Percentiles rank a stretch among this genome's conserved stretches.
Conservation (phyloP, 1,140 invertebrate species). For the Chironomus striatipennis region DNA sequence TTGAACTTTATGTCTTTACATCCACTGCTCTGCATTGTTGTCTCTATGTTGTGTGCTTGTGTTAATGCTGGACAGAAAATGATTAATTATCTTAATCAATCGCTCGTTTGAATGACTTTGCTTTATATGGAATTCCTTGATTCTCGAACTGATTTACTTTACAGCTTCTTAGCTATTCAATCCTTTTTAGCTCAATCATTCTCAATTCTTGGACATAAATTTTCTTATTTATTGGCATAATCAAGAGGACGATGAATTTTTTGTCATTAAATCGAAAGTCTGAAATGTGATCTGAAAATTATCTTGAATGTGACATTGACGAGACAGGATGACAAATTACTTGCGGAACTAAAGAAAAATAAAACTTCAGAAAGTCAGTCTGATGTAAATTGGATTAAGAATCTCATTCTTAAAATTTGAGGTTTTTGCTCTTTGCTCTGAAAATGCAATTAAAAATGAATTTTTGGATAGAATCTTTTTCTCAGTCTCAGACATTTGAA, state of each 20-base stretch:
- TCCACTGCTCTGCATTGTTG: too few relatives aligned
- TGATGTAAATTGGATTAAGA: too few relatives aligned
- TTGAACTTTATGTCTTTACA: neutral
- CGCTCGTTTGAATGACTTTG: constrained; percentile 6
- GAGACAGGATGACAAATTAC: too few relatives aligned
- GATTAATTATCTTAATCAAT: constrained; percentile 15
- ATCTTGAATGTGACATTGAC: neutral
- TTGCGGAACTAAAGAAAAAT: too few relatives aligned
- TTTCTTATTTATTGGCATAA: neutral
- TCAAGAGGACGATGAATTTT: neutral
- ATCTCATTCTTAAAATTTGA: too few relatives aligned
- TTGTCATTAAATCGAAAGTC: neutral
- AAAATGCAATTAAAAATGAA: too few relatives aligned
- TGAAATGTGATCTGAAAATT: neutral
- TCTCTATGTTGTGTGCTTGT: neutral
- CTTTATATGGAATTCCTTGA: neutral
- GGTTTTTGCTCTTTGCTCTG: too few relatives aligned
- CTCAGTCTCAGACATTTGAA: too few relatives aligned
- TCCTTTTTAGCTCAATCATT: neutral
- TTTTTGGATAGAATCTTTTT: too few relatives aligned
- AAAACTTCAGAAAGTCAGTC: too few relatives aligned
- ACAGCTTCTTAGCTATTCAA: neutral
- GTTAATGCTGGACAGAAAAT: neutral
- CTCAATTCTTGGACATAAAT: neutral
- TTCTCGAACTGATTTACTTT: neutral